Conservation (phyloP, 2,113 vertebrate species). For the Mus spicilegus region DNA sequence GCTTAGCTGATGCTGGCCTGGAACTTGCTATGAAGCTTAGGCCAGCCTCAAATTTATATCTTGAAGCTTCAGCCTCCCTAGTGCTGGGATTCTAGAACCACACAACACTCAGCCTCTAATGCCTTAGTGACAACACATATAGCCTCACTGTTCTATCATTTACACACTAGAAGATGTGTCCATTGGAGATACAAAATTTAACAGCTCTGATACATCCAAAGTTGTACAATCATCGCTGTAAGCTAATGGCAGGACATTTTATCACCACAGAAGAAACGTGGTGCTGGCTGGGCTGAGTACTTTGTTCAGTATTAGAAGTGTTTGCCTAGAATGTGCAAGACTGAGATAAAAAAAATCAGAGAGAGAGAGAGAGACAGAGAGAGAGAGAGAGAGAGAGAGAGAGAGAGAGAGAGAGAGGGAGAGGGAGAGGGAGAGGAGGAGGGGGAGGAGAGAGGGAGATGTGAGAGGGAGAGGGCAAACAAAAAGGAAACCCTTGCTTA, state of each 20-base stretch:
- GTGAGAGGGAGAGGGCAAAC: no score
- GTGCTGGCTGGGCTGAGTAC: neutral
- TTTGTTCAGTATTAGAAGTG: neutral
- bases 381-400: no score
- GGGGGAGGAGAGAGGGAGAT: accelerated
- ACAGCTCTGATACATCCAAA: neutral
- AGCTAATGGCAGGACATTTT: neutral
- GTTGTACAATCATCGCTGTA: neutral
- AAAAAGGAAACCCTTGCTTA: neutral
- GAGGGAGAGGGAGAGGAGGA: accelerated
- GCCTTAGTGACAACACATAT: neutral
- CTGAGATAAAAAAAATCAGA: neutral
- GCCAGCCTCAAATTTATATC: neutral
- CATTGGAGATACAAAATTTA: neutral
- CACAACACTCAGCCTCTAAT: neutral
- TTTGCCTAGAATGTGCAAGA: neutral
- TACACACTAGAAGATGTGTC: neutral
- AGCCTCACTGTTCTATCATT: neutral
- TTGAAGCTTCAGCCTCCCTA: neutral
- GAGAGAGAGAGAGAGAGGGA: no score
- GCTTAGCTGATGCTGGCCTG: neutral
- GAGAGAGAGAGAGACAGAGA: accelerated
- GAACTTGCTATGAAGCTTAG: neutral
- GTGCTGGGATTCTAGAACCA: neutral
- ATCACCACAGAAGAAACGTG: neutral